A percentile compares a stretch with the other conserved stretches of the same genome.
Conservation (phyloP, 2,113 vertebrate species). For the Protomyctophum bolini region DNA sequence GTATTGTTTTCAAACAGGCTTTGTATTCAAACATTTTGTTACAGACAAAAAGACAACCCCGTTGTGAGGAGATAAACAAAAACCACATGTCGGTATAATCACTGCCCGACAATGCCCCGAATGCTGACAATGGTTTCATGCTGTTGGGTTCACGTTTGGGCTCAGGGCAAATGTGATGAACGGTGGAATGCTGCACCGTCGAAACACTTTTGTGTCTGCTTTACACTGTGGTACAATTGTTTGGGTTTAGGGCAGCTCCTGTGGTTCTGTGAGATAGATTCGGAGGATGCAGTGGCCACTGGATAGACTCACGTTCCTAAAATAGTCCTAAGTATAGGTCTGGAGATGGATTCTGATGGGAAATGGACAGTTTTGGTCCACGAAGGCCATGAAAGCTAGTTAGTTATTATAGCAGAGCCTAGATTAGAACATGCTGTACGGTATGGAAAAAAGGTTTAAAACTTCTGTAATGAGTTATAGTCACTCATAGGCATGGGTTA, state of each 20-base stretch:
- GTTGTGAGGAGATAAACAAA: conserved; percentile 32
- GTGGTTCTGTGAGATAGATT: conserved; percentile 64
- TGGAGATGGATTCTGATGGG: conserved; percentile 65
- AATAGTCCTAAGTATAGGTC: conserved; percentile 81
- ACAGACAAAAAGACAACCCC: conserved; percentile 40
- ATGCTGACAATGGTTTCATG: conserved; percentile 55
- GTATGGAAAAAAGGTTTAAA: conserved; percentile 51
- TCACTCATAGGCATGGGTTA: conserved; percentile 2
- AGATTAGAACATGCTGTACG: conserved; percentile 71
- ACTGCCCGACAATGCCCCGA: conserved; percentile 38
- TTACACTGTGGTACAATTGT: conserved; percentile 62
- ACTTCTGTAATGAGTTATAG: conserved; percentile 45
- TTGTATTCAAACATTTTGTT: conserved; percentile 35
- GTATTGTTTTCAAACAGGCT: conserved; percentile 32
- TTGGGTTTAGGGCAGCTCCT: conserved; percentile 66
- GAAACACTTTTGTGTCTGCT: conserved; percentile 62
- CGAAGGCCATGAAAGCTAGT: conserved; percentile 53
- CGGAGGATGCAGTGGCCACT: conserved; percentile 72
- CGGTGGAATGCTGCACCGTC: conserved; percentile 52
- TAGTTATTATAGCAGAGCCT: conserved; percentile 67
- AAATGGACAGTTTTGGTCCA: conserved; percentile 68
- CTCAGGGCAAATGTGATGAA: conserved; percentile 38
- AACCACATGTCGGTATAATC: conserved; percentile 43
- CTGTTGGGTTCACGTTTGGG: conserved; percentile 54
- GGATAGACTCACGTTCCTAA: conserved; percentile 64